Evolutionary conservation across 37 sponge, comb jelly and placozoan species (phyloP).

Genomic region (Beroe ovata): DNA sequence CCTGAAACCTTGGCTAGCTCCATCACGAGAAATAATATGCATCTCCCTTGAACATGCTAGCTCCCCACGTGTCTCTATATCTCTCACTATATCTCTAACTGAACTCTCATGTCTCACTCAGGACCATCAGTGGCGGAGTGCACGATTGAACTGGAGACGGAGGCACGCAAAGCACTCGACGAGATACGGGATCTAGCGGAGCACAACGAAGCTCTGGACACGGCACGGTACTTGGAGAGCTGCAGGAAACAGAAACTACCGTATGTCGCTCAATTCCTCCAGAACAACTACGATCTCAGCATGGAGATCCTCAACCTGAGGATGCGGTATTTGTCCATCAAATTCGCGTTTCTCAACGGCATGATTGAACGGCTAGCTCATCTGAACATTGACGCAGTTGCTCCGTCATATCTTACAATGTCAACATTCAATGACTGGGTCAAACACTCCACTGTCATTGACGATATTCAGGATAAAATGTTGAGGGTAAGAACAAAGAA

Average conservation of each 20-base stretch:
- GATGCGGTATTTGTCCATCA: conserved; percentile 47
- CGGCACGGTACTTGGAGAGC: not conserved
- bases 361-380: conserved; percentile 27
- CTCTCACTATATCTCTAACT: too few relatives aligned
- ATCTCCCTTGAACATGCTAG: too few relatives aligned
- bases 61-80: too few relatives aligned
- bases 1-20: too few relatives aligned
- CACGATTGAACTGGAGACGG: not conserved
- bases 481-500: conserved; percentile 11
- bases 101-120: too few relatives aligned
- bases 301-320: conserved; percentile 32
- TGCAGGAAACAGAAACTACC: too few relatives aligned
- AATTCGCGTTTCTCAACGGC: conserved; percentile 45
- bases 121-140: conserved; percentile 37
- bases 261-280: not conserved
- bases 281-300: conserved; percentile 22
- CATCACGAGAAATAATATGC: too few relatives aligned
- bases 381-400: not conserved
- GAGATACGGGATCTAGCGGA: conserved; percentile 27
- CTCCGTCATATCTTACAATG: conserved; percentile 17
- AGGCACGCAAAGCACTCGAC: not conserved
- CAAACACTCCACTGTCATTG: conserved; percentile 31
- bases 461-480: conserved; percentile 63
- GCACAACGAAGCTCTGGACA: conserved; percentile 42
- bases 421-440: conserved; percentile 52